Evolutionary conservation across 2,797 vertebrate species (phyloP).

Genomic region (Pempheris klunzingeri): DNA sequence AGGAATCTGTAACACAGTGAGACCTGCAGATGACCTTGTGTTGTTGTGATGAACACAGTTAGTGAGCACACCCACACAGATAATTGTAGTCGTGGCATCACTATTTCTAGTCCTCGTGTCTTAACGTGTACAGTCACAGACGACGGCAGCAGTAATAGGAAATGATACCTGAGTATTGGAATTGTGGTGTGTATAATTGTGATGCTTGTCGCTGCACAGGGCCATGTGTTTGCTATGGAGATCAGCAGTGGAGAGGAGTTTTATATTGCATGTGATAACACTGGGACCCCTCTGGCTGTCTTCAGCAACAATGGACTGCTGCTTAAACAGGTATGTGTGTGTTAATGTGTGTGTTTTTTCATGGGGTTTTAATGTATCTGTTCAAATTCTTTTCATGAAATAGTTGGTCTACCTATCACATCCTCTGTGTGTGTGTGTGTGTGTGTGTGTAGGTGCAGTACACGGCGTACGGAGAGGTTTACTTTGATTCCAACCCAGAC

Average conservation of each 20-base stretch:
- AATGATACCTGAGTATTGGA: too few species aligned
- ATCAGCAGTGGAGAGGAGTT: constrained; percentile 99
- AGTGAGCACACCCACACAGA: background rate
- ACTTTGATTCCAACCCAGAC: constrained; percentile 98
- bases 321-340: constrained; percentile 87
- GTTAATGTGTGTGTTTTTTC: background rate
- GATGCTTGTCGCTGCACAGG: constrained; percentile 79
- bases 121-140: background rate
- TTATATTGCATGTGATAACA: constrained; percentile 98
- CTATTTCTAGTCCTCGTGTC: constrained; percentile 9
- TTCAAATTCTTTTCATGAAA: background rate
- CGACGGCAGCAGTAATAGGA: background rate
- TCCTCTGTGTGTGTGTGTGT: constrained; percentile 37
- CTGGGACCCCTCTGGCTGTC: constrained; percentile 96
- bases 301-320: constrained; percentile 98
- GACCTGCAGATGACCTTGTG: background rate
- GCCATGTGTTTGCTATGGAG: constrained; percentile 99
- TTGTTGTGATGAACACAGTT: constrained; percentile 5
- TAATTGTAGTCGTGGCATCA: background rate
- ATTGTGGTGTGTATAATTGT: constrained; percentile 12
- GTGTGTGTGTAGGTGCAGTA: constrained; percentile 91
- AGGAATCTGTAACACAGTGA: background rate
- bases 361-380: background rate
- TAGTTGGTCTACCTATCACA: background rate
- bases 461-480: constrained; percentile 97